Percentiles rank a stretch among this genome's conserved stretches.
Evolutionary conservation across 2,113 vertebrate genomes (phyloP).

Genomic region (Carassius gibelio): DNA sequence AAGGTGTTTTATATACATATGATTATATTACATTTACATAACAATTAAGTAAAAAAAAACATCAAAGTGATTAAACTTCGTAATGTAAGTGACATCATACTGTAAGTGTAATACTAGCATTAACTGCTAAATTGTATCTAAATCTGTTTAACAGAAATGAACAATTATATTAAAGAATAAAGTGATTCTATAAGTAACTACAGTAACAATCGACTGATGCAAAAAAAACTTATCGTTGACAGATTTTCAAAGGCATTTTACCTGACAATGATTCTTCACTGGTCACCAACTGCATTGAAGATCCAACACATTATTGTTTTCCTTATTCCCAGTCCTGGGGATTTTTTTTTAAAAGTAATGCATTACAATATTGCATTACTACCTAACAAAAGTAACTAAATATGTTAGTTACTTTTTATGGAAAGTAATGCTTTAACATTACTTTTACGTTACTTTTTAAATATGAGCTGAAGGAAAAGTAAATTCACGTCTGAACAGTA

Average conservation of each 20-base stretch:
- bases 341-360: no score
- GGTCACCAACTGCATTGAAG: slow-evolving; percentile 1
- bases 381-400: no score
- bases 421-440: no score
- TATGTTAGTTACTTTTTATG: no score
- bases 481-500: no score
- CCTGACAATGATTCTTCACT: not conserved
- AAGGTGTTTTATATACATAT: not conserved
- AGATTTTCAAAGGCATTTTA: not conserved
- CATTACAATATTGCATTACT: no score
- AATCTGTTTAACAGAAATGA: no score
- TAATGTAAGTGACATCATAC: not conserved
- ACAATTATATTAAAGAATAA: no score
- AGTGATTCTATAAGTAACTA: no score
- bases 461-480: no score
- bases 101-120: not conserved
- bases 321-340: not conserved
- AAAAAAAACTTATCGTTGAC: not conserved
- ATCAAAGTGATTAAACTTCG: not conserved
- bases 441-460: no score
- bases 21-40: no score
- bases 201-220: not conserved
- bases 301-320: slow-evolving; percentile 10
- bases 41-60: not conserved
- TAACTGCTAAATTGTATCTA: not conserved